Conservation (phyloP, 2,113 vertebrate genomes). For the Meriones unguiculatus region DNA sequence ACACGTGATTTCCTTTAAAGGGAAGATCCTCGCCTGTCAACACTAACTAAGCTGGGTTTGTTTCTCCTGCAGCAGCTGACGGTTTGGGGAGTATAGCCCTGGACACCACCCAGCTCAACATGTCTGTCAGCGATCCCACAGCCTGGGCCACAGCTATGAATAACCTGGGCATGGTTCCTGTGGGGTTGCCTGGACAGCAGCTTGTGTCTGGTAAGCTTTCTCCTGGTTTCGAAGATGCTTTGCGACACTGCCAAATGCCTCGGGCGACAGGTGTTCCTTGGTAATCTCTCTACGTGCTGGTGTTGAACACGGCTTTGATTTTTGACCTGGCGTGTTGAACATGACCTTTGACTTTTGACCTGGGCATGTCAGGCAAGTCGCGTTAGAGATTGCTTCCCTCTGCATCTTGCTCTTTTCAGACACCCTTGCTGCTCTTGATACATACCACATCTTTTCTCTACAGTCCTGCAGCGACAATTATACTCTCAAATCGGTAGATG, state of each 20-base stretch:
- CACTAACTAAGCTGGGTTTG: constrained; percentile 40
- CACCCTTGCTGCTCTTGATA: background rate
- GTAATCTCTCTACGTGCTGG: background rate
- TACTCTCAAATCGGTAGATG: background rate
- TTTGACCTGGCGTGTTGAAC: background rate
- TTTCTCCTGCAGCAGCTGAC: constrained; percentile 90
- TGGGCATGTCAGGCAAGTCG: background rate
- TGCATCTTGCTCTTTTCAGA: background rate
- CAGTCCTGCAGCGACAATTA: background rate
- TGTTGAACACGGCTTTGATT: background rate
- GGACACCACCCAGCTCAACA: constrained; percentile 92
- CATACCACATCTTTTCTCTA: accelerated
- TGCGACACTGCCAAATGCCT: background rate
- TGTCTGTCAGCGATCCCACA: constrained; percentile 92
- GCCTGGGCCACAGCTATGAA: constrained; percentile 98
- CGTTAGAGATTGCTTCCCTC: background rate
- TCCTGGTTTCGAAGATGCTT: background rate
- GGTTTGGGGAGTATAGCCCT: constrained; percentile 92
- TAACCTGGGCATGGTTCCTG: constrained; percentile 95
- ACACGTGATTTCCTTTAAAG: constrained; percentile 43
- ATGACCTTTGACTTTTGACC: background rate
- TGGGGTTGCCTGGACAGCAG: constrained; percentile 94
- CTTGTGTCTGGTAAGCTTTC: constrained; percentile 93
- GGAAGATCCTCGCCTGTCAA: accelerated
- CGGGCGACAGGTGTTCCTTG: background rate